Evolutionary conservation across 2,888 invertebrate genomes (phyloP).

Genomic region (Lapara coniferarum): DNA sequence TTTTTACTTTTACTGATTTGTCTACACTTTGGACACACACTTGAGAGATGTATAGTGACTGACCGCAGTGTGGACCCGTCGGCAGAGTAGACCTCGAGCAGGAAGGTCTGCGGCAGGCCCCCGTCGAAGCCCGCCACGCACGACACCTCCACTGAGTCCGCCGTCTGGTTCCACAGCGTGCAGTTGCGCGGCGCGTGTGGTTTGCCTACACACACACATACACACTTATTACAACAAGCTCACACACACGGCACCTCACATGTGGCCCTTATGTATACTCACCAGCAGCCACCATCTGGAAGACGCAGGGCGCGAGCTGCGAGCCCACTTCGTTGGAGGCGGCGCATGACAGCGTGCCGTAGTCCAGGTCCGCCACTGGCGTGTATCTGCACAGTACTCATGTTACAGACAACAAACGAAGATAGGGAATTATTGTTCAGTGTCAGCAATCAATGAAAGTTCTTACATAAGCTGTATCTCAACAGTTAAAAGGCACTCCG

Average conservation of each 20-base stretch:
- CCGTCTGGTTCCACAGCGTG: slow-evolving; percentile 92
- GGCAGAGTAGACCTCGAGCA: slow-evolving; percentile 88
- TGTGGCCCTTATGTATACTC: slow-evolving; percentile 48
- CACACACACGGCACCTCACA: background rate
- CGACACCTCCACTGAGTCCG: slow-evolving; percentile 91
- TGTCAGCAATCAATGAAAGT: too few relatives aligned
- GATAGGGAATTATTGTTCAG: too few relatives aligned
- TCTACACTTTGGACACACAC: too few relatives aligned
- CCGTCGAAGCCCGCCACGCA: slow-evolving; percentile 95
- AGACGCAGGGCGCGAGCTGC: slow-evolving; percentile 92
- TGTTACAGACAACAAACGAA: background rate
- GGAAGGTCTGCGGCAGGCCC: slow-evolving; percentile 93
- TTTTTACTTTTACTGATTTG: too few relatives aligned
- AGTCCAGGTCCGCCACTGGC: slow-evolving; percentile 89
- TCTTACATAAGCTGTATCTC: too few relatives aligned
- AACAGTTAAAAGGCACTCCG: too few relatives aligned
- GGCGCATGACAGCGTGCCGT: slow-evolving; percentile 94
- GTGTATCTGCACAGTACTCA: slow-evolving; percentile 70
- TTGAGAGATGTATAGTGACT: slow-evolving; percentile 3
- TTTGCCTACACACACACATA: slow-evolving; percentile 83
- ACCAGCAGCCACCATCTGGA: slow-evolving; percentile 96
- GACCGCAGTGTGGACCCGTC: slow-evolving; percentile 64
- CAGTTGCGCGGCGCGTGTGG: slow-evolving; percentile 94
- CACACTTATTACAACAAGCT: background rate
- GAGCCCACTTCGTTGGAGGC: slow-evolving; percentile 93